These are phyloP conservation scores for Nemurella pictetii DNA, from an alignment of 2,888 invertebrate genomes.

Conservation along the genomic window DNA sequence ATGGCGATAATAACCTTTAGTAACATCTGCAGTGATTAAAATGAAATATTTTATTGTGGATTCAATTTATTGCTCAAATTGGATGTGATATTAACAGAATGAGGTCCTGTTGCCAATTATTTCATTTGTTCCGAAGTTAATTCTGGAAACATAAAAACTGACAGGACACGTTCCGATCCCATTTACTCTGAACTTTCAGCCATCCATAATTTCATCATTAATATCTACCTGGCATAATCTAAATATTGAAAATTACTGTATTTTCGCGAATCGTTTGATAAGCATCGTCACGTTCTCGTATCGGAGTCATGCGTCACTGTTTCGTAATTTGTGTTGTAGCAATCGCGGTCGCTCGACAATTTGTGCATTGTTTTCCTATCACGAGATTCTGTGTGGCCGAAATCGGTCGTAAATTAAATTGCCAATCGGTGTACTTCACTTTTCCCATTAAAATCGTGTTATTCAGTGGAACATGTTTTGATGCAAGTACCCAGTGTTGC, in stretches of 20 bases:
- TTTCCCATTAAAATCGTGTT: not conserved
- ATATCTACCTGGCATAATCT: not conserved
- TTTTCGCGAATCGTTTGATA: constrained; percentile 27
- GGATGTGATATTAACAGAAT: too few species aligned
- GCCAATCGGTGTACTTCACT: not conserved
- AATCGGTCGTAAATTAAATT: not conserved
- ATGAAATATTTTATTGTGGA: too few species aligned
- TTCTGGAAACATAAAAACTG: too few species aligned
- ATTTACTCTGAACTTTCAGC: constrained; percentile 23
- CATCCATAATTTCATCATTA: constrained; percentile 24
- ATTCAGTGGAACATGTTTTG: not conserved
- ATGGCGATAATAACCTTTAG: too few species aligned
- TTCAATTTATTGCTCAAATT: too few species aligned
- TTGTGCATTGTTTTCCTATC: not conserved
- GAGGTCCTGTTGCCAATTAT: too few species aligned
- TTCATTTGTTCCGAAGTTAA: too few species aligned
- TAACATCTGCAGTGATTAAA: too few species aligned
- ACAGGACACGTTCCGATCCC: not conserved
- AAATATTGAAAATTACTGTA: constrained; percentile 21
- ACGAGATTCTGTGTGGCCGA: not conserved
- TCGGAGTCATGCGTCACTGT: constrained; percentile 1
- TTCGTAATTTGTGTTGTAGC: not conserved
- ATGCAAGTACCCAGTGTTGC: too few species aligned
- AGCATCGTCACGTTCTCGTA: constrained; percentile 13
- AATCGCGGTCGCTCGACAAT: not conserved